Evolutionary conservation across 2,797 vertebrate species (phyloP).

Genomic region (Podargus strigoides): DNA sequence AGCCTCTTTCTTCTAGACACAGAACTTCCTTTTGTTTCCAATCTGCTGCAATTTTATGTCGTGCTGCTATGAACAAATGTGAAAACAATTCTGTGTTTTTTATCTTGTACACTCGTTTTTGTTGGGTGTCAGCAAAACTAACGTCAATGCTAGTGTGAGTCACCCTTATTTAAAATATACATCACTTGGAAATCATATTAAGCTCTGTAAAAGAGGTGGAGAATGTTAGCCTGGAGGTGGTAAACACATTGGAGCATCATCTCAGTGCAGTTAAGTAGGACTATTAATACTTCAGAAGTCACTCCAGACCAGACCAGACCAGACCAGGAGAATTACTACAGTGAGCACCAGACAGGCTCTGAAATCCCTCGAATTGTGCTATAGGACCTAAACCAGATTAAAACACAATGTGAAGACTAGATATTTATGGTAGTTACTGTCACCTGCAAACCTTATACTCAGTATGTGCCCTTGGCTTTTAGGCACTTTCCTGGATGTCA

Average conservation of each 20-base stretch:
- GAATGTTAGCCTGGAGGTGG: background rate
- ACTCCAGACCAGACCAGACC: background rate
- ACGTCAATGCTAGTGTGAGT: background rate
- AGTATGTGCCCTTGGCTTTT: background rate
- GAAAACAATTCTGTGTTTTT: slow-evolving; percentile 34
- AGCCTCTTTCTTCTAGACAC: background rate
- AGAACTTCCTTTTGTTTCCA: slow-evolving; percentile 33
- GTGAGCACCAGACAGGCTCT: background rate
- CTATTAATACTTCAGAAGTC: background rate
- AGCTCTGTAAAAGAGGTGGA: background rate
- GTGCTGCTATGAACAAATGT: background rate
- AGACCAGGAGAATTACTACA: background rate
- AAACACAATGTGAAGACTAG: background rate
- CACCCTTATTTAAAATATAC: background rate
- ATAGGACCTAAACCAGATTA: background rate
- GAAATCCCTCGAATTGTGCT: background rate
- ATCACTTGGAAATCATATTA: background rate
- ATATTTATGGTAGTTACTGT: background rate
- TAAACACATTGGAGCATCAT: background rate
- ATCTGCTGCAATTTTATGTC: background rate
- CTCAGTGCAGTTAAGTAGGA: background rate
- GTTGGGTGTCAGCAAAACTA: background rate
- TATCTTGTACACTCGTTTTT: background rate
- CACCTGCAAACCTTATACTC: background rate
- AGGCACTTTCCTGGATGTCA: background rate